A percentile compares a stretch with the other conserved stretches of the same genome.
Evolutionary conservation across 2,797 vertebrate genomes (phyloP).

Genomic region (Gymnothorax javanicus): DNA sequence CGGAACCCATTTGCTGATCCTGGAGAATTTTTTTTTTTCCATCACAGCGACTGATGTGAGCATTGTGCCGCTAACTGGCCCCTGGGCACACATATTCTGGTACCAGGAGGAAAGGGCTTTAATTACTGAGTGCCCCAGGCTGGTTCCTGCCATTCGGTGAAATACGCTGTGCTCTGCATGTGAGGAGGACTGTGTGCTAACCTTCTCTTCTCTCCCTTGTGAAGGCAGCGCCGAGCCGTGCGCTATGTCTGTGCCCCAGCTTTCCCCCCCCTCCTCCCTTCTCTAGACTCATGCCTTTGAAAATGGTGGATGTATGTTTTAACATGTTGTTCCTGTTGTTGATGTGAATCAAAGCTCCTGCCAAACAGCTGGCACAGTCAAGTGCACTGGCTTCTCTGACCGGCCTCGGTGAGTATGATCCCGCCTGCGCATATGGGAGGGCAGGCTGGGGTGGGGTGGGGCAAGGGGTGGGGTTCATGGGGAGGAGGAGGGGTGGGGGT

Average conservation of each 20-base stretch:
- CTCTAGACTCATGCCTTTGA: conserved; percentile 97
- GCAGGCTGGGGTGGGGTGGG: conserved; percentile 62
- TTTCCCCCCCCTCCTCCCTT: conserved; percentile 39
- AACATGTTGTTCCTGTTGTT: conserved; percentile 99
- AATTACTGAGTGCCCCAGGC: conserved; percentile 69
- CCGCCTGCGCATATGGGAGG: conserved; percentile 72
- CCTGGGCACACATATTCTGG: neutral
- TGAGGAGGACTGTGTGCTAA: conserved; percentile 79
- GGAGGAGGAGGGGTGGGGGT: conserved; percentile 14
- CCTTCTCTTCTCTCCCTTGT: conserved; percentile 82
- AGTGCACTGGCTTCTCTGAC: conserved; percentile 99
- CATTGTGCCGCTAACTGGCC: neutral
- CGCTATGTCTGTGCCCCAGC: conserved; percentile 84
- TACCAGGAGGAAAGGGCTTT: conserved; percentile 55
- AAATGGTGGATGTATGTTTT: conserved; percentile 99
- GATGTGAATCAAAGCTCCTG: conserved; percentile 99
- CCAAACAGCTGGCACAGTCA: conserved; percentile 99
- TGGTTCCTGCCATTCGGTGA: conserved; percentile 51
- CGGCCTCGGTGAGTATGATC: conserved; percentile 96
- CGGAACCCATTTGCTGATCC: conserved; percentile 35
- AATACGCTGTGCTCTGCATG: conserved; percentile 68
- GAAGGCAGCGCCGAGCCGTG: conserved; percentile 94
- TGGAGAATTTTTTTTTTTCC: conserved; percentile 45
- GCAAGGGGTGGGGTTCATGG: conserved; percentile 3
- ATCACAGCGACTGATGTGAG: conserved; percentile 50